Conservation (phyloP, 2,797 vertebrate species). For the Helarctos malayanus region DNA sequence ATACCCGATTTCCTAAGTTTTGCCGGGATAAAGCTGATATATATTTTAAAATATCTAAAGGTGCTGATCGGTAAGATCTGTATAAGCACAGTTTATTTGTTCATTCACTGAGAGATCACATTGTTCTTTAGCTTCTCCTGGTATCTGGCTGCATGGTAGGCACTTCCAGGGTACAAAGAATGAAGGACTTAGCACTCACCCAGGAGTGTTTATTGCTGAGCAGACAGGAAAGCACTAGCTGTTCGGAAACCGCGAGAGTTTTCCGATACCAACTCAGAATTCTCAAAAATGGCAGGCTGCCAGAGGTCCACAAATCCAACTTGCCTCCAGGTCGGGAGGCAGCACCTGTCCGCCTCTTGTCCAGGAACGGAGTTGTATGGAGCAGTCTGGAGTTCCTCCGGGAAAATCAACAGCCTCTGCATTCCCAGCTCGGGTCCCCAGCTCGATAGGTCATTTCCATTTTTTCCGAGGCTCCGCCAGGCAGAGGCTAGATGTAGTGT, state of each 20-base stretch:
- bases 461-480: neutral
- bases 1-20: neutral
- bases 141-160: rapidly evolving
- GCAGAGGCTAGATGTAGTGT: neutral
- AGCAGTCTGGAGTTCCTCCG: neutral
- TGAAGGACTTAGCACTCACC: neutral
- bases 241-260: neutral
- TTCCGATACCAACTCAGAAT: neutral
- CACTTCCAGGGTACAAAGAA: neutral
- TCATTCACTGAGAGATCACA: neutral
- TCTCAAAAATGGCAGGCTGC: neutral
- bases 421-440: neutral
- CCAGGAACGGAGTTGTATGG: neutral
- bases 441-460: neutral
- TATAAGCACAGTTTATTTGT: rapidly evolving
- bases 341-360: no score
- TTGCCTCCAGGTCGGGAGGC: neutral
- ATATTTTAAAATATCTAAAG: neutral
- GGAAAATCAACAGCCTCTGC: neutral
- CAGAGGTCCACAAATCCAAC: no score
- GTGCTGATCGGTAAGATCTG: no score
- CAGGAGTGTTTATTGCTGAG: neutral
- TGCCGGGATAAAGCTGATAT: neutral
- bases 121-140: neutral
- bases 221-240: neutral